Conservation (phyloP, 2,888 invertebrate species). For the Ptycholaimellus sp. region DNA sequence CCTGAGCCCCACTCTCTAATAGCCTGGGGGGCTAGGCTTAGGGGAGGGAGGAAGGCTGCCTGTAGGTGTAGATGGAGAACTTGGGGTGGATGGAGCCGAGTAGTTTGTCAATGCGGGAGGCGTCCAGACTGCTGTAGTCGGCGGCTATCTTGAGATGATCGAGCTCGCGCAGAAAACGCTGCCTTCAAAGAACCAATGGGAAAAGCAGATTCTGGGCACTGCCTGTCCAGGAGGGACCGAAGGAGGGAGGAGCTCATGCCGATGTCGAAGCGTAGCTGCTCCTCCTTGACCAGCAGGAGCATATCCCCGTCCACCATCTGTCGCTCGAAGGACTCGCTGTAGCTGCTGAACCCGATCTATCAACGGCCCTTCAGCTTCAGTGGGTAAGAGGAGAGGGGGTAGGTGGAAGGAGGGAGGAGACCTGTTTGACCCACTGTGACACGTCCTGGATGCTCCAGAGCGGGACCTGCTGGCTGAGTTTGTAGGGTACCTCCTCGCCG, state of each 20-base stretch:
- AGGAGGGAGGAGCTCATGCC: slow-evolving; percentile 68
- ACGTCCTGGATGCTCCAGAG: slow-evolving; percentile 87
- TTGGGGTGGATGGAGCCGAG: neutral
- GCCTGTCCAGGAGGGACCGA: slow-evolving; percentile 44
- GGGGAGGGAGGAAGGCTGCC: no score
- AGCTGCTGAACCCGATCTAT: slow-evolving; percentile 64
- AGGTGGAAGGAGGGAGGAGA: no score
- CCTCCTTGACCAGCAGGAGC: slow-evolving; percentile 61
- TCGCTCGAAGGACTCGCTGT: slow-evolving; percentile 52
- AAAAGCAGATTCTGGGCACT: no score
- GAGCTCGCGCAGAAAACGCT: no score
- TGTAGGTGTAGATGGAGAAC: slow-evolving; percentile 76
- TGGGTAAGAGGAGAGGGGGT: no score
- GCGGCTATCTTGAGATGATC: slow-evolving; percentile 1
- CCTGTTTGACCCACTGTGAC: slow-evolving; percentile 78
- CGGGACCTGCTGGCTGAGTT: slow-evolving; percentile 81
- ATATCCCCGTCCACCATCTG: slow-evolving; percentile 85
- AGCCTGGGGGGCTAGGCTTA: no score
- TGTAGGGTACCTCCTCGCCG: slow-evolving; percentile 74
- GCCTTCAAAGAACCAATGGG: no score
- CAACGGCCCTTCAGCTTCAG: no score
- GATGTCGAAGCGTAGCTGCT: slow-evolving; percentile 67
- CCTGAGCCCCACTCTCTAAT: no score
- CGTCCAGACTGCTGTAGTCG: neutral
- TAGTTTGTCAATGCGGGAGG: neutral